These are phyloP conservation scores for Zosterops borbonicus DNA, from an alignment of 2,113 vertebrate species.

Conservation along the genomic window DNA sequence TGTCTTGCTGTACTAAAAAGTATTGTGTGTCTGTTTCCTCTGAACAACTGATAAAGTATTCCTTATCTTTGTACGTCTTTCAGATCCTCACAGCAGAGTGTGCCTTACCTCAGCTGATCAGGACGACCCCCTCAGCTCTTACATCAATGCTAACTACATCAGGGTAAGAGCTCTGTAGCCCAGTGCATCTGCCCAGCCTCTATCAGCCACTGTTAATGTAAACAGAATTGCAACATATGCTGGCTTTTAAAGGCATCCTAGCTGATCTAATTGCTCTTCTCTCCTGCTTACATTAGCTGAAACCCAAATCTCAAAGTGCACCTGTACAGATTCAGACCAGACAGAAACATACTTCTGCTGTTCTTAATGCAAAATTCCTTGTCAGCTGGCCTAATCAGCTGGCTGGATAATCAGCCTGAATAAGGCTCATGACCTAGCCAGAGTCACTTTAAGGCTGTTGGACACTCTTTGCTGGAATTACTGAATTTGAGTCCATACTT, in stretches of 20 bases:
- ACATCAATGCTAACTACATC: constrained; percentile 98
- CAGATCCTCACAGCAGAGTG: constrained; percentile 98
- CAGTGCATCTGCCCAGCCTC: not conserved
- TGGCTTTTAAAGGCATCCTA: not conserved
- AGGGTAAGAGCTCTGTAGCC: constrained; percentile 77
- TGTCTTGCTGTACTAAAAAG: not conserved
- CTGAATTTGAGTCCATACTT: rapidly evolving
- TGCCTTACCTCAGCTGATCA: constrained; percentile 88
- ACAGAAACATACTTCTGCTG: not conserved
- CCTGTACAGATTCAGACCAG: not conserved
- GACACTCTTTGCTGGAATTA: not conserved
- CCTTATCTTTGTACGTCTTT: constrained; percentile 45
- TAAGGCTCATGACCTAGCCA: not conserved
- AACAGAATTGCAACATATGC: not conserved
- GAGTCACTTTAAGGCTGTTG: not conserved
- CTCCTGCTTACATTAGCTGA: not conserved
- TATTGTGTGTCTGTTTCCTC: not conserved
- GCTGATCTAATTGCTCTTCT: not conserved
- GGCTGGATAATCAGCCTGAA: not conserved
- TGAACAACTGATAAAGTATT: not conserved
- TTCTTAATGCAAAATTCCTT: not conserved
- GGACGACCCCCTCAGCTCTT: constrained; percentile 91
- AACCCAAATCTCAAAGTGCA: not conserved
- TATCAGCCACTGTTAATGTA: not conserved
- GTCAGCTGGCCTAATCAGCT: not conserved